Evolutionary conservation across 2,888 invertebrate genomes (phyloP).

Genomic region (Andrena haemorrhoa): DNA sequence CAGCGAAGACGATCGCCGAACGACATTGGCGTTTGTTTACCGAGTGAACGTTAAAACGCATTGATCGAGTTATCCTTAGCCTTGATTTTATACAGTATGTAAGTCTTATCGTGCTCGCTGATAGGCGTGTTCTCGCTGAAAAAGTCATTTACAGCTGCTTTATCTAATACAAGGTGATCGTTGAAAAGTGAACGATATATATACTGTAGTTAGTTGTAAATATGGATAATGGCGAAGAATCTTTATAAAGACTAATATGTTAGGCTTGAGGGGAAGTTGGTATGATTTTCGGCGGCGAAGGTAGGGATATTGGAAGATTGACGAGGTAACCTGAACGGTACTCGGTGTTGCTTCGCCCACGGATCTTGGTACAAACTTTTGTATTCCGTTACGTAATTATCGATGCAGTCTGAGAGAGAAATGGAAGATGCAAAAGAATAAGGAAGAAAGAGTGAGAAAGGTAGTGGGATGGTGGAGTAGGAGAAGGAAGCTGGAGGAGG

Average conservation of each 20-base stretch:
- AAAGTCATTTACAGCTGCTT: background rate
- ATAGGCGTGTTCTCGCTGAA: background rate
- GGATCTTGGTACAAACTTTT: conserved; percentile 29
- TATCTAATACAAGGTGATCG: background rate
- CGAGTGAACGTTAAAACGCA: conserved; percentile 30
- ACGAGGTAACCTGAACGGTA: conserved; percentile 6
- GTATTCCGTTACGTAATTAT: conserved; percentile 45
- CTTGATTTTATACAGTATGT: background rate
- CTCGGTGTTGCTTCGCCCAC: background rate
- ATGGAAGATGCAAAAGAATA: background rate
- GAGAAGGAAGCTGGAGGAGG: background rate
- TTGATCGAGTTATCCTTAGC: conserved; percentile 36
- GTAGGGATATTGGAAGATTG: conserved; percentile 1
- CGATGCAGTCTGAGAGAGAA: background rate
- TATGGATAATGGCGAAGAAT: too few relatives aligned
- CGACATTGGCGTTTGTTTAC: conserved; percentile 44
- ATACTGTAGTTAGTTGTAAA: too few relatives aligned
- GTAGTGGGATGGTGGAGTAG: background rate
- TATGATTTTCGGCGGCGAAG: background rate
- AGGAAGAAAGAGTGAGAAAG: background rate
- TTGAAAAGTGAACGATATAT: background rate
- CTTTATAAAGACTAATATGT: too few relatives aligned
- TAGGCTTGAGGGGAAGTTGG: background rate
- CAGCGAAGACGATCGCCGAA: conserved; percentile 13
- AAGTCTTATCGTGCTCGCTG: conserved; percentile 25